phyloP scores from a whole-genome alignment of 2,113 vertebrate genomes.

The Lonchura striata region DNA sequence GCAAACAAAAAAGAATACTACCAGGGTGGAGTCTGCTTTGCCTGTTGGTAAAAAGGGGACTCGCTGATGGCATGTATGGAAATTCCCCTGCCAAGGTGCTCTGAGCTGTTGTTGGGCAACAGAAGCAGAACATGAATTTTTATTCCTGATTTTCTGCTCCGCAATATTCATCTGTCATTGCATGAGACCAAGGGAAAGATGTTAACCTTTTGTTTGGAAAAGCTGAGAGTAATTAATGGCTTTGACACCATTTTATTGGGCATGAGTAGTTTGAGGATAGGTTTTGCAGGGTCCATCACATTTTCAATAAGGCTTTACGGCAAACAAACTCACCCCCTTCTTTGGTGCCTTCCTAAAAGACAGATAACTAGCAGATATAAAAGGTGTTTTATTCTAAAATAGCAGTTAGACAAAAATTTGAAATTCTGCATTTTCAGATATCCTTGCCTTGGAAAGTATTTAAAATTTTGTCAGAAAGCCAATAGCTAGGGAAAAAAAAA shows the following conservation, averaged over 20 bases:
- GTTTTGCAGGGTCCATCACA: neutral
- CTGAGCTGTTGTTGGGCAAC: neutral
- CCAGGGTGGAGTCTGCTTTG: neutral
- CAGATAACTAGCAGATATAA: neutral
- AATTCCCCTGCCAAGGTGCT: neutral
- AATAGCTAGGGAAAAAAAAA: neutral
- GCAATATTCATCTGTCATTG: neutral
- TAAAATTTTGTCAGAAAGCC: slow-evolving; percentile 25
- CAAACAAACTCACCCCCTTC: neutral
- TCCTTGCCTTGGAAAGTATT: neutral
- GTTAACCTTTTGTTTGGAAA: neutral
- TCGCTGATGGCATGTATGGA: neutral
- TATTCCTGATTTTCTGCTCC: neutral
- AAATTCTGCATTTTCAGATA: neutral
- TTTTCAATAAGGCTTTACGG: neutral
- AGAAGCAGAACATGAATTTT: neutral
- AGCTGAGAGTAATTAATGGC: fast-evolving
- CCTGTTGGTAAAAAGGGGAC: neutral
- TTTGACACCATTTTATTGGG: neutral
- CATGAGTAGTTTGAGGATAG: neutral
- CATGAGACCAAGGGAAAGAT: neutral
- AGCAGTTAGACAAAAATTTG: neutral
- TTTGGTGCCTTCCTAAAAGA: neutral
- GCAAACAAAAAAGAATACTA: neutral
- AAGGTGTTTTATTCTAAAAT: neutral